phyloP scores from a whole-genome alignment of 2,888 invertebrate genomes.

The Hirtodrosophila duncani region DNA sequence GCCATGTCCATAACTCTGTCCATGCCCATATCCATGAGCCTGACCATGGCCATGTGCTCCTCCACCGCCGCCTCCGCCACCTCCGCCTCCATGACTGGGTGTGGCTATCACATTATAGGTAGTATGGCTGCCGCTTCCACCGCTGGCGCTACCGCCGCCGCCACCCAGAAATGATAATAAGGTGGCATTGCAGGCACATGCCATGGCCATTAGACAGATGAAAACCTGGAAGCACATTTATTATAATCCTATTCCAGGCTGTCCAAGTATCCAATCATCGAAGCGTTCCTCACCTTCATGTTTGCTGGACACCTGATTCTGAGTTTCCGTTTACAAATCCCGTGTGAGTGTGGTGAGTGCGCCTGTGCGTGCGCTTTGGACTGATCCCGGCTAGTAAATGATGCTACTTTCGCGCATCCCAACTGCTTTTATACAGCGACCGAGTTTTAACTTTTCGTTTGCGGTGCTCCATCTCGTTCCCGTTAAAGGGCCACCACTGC shows the following conservation, averaged over 20 bases:
- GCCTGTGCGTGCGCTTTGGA: conserved; percentile 43
- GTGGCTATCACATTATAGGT: conserved; percentile 60
- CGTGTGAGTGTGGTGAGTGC: conserved; percentile 12
- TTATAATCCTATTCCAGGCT: conserved; percentile 19
- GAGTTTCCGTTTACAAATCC: no score
- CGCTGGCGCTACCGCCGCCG: conserved; percentile 27
- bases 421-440: conserved; percentile 63
- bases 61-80: conserved; percentile 13
- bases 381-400: conserved; percentile 60
- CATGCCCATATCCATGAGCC: conserved; percentile 28
- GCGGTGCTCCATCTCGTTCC: conserved; percentile 27
- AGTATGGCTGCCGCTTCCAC: conserved; percentile 28
- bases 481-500: conserved; percentile 45
- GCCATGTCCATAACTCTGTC: conserved; percentile 37
- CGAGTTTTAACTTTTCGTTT: neutral
- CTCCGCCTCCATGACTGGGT: conserved; percentile 34
- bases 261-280: conserved; percentile 1
- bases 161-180: conserved; percentile 62
- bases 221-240: conserved; percentile 44
- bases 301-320: conserved; percentile 16
- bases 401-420: conserved; percentile 50
- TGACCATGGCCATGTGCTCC: conserved; percentile 21
- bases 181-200: conserved; percentile 62
- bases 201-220: conserved; percentile 62
- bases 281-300: conserved; percentile 58